Evolutionary conservation across 2,797 vertebrate genomes (phyloP), one percentile per base, ranked within the genome.

Genomic region (Psittacula echo): DNA sequence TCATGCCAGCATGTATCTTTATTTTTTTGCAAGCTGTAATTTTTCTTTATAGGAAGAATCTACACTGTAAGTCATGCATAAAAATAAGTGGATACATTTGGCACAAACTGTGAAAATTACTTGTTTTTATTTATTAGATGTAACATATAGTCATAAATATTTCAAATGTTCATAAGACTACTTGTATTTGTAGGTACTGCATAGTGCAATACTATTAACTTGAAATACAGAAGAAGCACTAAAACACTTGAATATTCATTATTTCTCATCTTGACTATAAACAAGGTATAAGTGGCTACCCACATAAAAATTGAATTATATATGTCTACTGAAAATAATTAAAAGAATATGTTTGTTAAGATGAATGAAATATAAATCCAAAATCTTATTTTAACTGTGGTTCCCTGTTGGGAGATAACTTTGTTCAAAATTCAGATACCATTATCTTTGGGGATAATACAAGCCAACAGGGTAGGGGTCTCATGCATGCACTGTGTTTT

Each of bases 131-230:
- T 91, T 90, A 85, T 83, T 94, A 73, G 18, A 62, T 79, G 11
- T 37, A 89, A 26, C 51, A 30, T 61, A 61, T 14, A 45, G 19
- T 85, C 19, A 88, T 78, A 90, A 95, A 68, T 92, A 94, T 91
- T 89, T 92, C 39, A 81, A 13, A 47, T 62, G 13, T 58, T 78
- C 21, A 22, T 75, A 53, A 79, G 48, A 65, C 18, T 47, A 15
- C 18, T 86, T 86, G 4, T 65, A 62, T 51, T 37, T 53, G 21
- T 58, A 83, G 80, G 22, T 81, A 50, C 16, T 86, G 29, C 37
- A 48, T 17, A 81, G 15, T 89, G 9, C 6, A 26, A 10, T 75
- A 20, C 26, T 67, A 34, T 72, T 75, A 85, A 45, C 32, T 71
- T 65, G 22, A 82, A 71, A 92, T 42, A 66, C 13, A 51, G 30